These are phyloP conservation scores for Thunnus maccoyii DNA, from an alignment of 2,113 vertebrate genomes.

Conservation along the genomic window DNA sequence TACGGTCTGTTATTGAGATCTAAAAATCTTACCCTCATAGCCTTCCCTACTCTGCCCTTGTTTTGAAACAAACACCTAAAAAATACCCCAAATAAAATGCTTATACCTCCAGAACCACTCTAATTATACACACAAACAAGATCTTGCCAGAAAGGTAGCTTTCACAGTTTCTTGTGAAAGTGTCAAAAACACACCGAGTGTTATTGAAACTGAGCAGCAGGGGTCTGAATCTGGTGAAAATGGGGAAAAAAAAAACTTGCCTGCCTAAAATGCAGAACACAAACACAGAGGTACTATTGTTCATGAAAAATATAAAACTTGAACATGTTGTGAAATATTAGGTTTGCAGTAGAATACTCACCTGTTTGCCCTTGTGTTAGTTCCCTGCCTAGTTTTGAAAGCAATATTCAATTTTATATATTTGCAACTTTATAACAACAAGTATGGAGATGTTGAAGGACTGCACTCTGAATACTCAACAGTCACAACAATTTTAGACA, in stretches of 20 bases:
- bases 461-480: not conserved
- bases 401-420: not conserved
- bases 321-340: conserved; percentile 1
- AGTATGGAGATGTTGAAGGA: not conserved
- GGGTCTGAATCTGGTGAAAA: conserved; percentile 32
- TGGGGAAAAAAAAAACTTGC: not conserved
- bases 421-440: not conserved
- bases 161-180: conserved; percentile 12
- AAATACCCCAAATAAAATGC: not conserved
- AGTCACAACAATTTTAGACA: not conserved
- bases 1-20: not conserved
- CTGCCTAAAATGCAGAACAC: not conserved
- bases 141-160: conserved; percentile 6
- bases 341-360: not conserved
- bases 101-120: not conserved
- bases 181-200: conserved; percentile 20
- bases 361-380: not conserved
- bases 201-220: conserved; percentile 37
- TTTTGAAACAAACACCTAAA: not conserved
- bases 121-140: not conserved
- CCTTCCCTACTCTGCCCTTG: not conserved
- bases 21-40: not conserved
- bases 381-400: not conserved
- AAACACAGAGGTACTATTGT: not conserved
- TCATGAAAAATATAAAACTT: conserved; percentile 25